A percentile compares a stretch with the other conserved stretches of the same genome.
These are phyloP conservation scores for Nycteola revayana DNA, from an alignment of 2,888 invertebrate genomes.

Conservation along the genomic window DNA sequence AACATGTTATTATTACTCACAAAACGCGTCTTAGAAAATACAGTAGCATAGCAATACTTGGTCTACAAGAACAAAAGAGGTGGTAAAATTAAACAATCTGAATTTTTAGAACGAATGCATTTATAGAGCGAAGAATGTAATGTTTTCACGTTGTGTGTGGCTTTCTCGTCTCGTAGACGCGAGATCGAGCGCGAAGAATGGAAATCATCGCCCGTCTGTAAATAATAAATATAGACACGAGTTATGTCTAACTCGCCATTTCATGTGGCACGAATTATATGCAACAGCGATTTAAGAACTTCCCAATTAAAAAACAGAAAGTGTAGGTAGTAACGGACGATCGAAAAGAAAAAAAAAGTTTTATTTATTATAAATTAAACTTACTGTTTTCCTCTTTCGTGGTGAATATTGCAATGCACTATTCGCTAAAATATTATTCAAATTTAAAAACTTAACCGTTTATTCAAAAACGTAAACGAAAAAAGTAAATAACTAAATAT, in stretches of 20 bases:
- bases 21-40: no score
- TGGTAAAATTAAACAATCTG: slow-evolving; percentile 11
- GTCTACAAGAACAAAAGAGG: no score
- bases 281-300: slow-evolving; percentile 11
- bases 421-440: not conserved
- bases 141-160: slow-evolving; percentile 40
- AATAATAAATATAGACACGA: slow-evolving; percentile 49
- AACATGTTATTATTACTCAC: no score
- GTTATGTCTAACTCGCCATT: slow-evolving; percentile 34
- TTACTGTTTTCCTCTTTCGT: no score
- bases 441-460: not conserved
- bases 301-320: no score
- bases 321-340: no score
- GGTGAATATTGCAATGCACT: not conserved
- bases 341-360: no score
- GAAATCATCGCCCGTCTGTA: slow-evolving; percentile 49
- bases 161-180: slow-evolving; percentile 49
- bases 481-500: slow-evolving; percentile 45
- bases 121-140: slow-evolving; percentile 32
- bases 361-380: no score
- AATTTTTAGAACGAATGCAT: slow-evolving; percentile 24
- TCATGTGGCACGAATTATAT: slow-evolving; percentile 11
- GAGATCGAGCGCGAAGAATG: slow-evolving; percentile 56
- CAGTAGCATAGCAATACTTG: no score
- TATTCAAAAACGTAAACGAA: slow-evolving; percentile 11